phyloP scores from a whole-genome alignment of 2,113 vertebrate species.

The Hippotragus niger region DNA sequence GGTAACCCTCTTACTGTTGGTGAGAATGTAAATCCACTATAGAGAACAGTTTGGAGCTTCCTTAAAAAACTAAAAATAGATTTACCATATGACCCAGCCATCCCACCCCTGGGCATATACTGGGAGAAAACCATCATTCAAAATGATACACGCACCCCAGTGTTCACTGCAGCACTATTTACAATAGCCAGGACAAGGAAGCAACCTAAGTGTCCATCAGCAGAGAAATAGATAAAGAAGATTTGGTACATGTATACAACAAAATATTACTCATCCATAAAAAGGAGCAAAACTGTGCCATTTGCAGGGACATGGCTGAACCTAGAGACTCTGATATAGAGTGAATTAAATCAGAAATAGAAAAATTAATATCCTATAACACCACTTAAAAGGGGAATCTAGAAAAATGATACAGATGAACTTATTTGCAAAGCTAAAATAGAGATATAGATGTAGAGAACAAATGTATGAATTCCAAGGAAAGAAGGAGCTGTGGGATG shows the following conservation, averaged over 20 bases:
- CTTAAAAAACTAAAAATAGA: not conserved
- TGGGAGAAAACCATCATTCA: not conserved
- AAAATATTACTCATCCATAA: not conserved
- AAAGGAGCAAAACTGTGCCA: not conserved
- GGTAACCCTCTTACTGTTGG: not conserved
- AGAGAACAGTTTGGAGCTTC: not conserved
- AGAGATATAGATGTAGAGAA: not conserved
- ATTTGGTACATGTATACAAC: not conserved
- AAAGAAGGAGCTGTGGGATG: not conserved
- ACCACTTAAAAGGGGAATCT: not conserved
- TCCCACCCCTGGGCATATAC: not conserved
- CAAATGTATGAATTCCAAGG: not conserved
- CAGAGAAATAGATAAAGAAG: not conserved
- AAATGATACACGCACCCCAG: not conserved
- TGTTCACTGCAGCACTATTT: not conserved
- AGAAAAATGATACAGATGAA: not conserved
- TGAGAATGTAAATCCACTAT: not conserved
- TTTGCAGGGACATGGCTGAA: not conserved
- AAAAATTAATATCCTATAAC: not conserved
- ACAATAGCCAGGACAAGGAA: not conserved
- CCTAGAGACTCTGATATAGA: not conserved
- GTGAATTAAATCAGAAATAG: not conserved
- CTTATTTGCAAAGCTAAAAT: not conserved
- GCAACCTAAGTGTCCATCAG: not conserved
- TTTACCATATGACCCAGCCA: not conserved